Percentiles rank a stretch among this genome's conserved stretches.
These are phyloP conservation scores for Bicyclus anynana DNA, from an alignment of 1,140 invertebrate species.

Conservation along the genomic window DNA sequence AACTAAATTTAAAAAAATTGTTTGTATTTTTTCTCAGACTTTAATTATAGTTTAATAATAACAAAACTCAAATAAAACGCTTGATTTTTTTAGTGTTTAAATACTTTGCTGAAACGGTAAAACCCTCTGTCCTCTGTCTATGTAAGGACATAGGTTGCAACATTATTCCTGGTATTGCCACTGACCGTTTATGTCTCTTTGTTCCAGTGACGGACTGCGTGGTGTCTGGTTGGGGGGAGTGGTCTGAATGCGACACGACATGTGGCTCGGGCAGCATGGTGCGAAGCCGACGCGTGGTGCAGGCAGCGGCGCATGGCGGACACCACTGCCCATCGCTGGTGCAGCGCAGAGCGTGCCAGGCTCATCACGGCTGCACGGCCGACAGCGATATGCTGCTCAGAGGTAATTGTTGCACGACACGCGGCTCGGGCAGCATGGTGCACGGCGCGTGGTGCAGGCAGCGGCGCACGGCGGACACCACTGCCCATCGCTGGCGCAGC, in stretches of 20 bases:
- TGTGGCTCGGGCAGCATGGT: constrained; percentile 88
- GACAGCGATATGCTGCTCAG: constrained; percentile 83
- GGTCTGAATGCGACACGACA: constrained; percentile 85
- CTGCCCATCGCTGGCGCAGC: constrained; percentile 85
- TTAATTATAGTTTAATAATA: too few relatives aligned
- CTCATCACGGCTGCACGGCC: constrained; percentile 82
- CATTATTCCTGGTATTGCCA: too few relatives aligned
- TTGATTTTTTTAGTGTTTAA: too few relatives aligned
- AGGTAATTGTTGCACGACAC: constrained; percentile 82
- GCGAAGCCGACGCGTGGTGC: constrained; percentile 79
- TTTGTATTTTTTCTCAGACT: too few relatives aligned
- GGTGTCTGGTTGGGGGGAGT: constrained; percentile 86
- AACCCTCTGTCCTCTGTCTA: too few relatives aligned
- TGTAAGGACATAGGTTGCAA: too few relatives aligned
- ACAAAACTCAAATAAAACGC: too few relatives aligned
- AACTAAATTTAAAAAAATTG: too few relatives aligned
- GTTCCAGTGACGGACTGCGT: constrained; percentile 86
- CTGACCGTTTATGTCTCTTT: background rate
- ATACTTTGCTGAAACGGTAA: too few relatives aligned
- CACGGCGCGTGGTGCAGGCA: constrained; percentile 78
- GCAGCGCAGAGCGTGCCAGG: constrained; percentile 85
- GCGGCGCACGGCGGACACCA: constrained; percentile 86
- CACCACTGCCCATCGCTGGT: constrained; percentile 85
- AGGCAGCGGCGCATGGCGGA: constrained; percentile 84
- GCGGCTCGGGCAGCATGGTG: constrained; percentile 87